Evolutionary conservation across 2,888 invertebrate species (phyloP).

Genomic region (Plagodis dolabraria): DNA sequence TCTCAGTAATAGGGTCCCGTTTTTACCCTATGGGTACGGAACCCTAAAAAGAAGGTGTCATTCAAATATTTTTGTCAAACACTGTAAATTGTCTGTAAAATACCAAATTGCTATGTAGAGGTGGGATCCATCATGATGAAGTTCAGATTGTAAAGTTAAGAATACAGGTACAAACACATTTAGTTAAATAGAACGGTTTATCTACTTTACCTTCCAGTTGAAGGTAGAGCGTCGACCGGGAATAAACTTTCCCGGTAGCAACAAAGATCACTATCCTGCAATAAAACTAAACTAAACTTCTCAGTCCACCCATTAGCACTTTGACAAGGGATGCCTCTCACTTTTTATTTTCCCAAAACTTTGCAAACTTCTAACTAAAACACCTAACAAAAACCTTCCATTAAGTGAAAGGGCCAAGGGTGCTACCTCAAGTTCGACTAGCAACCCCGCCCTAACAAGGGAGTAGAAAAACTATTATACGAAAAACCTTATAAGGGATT

Average conservation of each 20-base stretch:
- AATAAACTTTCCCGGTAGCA: constrained; percentile 12
- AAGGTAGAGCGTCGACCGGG: too few relatives aligned
- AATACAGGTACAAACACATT: too few relatives aligned
- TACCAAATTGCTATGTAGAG: too few relatives aligned
- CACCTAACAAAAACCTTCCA: constrained; percentile 36
- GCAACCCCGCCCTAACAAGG: constrained; percentile 50
- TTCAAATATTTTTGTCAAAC: too few relatives aligned
- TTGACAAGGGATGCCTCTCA: constrained; percentile 24
- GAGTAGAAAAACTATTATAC: constrained; percentile 44
- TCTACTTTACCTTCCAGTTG: too few relatives aligned
- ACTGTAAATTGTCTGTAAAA: too few relatives aligned
- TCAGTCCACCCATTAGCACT: constrained; percentile 28
- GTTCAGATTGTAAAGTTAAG: too few relatives aligned
- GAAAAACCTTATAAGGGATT: constrained; percentile 56
- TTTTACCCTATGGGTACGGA: too few relatives aligned
- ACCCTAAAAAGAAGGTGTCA: too few relatives aligned
- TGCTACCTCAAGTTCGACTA: constrained; percentile 24
- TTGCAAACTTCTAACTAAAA: constrained; percentile 34
- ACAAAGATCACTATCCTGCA: constrained; percentile 17
- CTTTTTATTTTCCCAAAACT: constrained; percentile 28
- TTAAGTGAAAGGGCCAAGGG: constrained; percentile 32
- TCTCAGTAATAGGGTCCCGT: too few relatives aligned
- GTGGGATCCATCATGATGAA: too few relatives aligned
- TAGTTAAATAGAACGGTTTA: too few relatives aligned
- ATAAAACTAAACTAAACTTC: constrained; percentile 33